Evolutionary conservation across 2,797 vertebrate species (phyloP).

Genomic region (Bradypus variegatus): DNA sequence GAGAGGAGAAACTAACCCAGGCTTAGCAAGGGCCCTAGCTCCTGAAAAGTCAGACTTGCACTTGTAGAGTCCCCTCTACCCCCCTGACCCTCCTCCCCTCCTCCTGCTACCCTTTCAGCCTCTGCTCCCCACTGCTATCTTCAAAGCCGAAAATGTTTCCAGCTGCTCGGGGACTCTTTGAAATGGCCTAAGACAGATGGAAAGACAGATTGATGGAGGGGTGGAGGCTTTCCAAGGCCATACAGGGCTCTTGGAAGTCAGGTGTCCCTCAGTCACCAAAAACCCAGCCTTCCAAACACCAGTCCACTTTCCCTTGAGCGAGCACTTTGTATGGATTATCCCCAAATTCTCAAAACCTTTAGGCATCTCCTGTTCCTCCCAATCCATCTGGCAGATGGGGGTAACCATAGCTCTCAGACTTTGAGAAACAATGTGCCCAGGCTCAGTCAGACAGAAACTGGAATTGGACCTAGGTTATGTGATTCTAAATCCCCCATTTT

Average conservation of each 20-base stretch:
- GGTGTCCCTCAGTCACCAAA: neutral
- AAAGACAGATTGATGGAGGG: neutral
- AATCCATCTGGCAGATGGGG: neutral
- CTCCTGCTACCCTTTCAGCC: neutral
- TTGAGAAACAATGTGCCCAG: neutral
- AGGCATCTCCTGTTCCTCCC: neutral
- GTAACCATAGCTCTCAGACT: neutral
- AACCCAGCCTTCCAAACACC: neutral
- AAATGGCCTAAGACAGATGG: slow-evolving; percentile 29
- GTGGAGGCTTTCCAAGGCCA: neutral
- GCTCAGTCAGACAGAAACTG: neutral
- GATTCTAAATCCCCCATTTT: slow-evolving; percentile 9
- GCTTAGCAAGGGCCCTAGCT: neutral
- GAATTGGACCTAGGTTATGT: neutral
- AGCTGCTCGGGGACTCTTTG: slow-evolving; percentile 22
- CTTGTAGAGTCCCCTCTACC: neutral
- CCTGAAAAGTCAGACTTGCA: neutral
- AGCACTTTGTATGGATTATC: neutral
- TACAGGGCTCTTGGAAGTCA: neutral
- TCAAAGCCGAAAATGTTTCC: slow-evolving; percentile 20
- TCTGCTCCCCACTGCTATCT: neutral
- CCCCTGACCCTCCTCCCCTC: neutral
- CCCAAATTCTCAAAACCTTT: neutral
- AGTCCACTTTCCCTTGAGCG: neutral
- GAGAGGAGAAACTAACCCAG: neutral